A percentile compares a stretch with the other conserved stretches of the same genome.
These are phyloP conservation scores for Palythoa caribaeorum DNA, from an alignment of 92 coral and sea anemone species.

Conservation along the genomic window DNA sequence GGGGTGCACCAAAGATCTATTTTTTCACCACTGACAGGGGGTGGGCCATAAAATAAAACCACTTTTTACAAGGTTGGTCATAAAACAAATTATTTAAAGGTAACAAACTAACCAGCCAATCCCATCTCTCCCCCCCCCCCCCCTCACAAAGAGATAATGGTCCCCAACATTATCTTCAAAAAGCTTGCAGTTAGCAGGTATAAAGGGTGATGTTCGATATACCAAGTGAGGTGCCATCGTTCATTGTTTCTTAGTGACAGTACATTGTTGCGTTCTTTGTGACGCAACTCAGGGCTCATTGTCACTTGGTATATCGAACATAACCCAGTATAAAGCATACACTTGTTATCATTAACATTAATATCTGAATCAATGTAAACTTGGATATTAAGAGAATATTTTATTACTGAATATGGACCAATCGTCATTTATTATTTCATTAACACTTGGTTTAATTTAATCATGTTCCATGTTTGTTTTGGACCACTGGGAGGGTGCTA, in stretches of 20 bases:
- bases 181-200: conserved; percentile 11
- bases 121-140: not conserved
- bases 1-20: not conserved
- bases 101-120: not conserved
- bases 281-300: no score
- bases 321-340: not conserved
- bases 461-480: conserved; percentile 9
- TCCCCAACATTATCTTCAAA: not conserved
- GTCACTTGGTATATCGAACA: not conserved
- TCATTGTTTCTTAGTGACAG: no score
- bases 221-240: not conserved
- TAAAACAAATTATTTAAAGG: not conserved
- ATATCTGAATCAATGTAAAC: conserved; percentile 3
- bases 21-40: conserved; percentile 9
- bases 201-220: not conserved
- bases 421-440: conserved; percentile 16
- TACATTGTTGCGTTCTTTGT: no score
- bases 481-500: conserved; percentile 18
- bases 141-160: conserved; percentile 7
- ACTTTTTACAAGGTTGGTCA: not conserved
- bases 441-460: conserved; percentile 2
- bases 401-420: conserved; percentile 2
- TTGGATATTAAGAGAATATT: conserved; percentile 4
- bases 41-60: conserved; percentile 4
- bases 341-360: conserved; percentile 17